Base-by-base conservation (phyloP, 2,113 vertebrate species). In the Mesoclemmys tuberculata region DNA sequence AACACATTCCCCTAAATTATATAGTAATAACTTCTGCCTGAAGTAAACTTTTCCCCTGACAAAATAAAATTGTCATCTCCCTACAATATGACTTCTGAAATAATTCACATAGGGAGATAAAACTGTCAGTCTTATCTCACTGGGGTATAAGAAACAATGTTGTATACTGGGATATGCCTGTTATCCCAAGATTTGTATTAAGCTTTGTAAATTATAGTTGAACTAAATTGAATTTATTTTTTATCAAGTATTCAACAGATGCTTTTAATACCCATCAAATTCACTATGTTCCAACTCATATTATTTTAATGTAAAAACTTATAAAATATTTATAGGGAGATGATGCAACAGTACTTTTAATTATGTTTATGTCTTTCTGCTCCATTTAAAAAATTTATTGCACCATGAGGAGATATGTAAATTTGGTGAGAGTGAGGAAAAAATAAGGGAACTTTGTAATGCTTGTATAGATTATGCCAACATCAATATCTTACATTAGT, bases 311-410 rank as follows among this genome's bases (percentile, higher is more conserved):
- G 82, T 94, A 98, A 97, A 98, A 97, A 81, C 87, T 93, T 93
- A 95, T 97, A 91, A 96, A 97, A 97, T 97, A 98, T 98, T 97
- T 96, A 97, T 98, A 93, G 96, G 89, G 56, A 93, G 83, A 96
- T 97, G 83, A 82, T 95, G 87, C 41, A 96, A 97, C 86, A 82
- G 64, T 96, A 93, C 88, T 95, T 97, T 97, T 97, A 98, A 97
- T 98, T 98, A 97, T 88, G 71, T 95, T 97, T 97, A 93, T 95
- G 88, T 95, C 92, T 97, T 97, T 97, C 93, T 97, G 85, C 84
- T 97, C 81, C 80, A 95, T 96, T 97, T 97, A 97, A 97, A 98
- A 97, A 97, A 98, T 97, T 97, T 98, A 98, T 97, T 97, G 49
- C 82, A 85, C 54, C 46, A 94, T 80, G 68, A 95, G 75, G 84